Evolutionary conservation across 1,140 invertebrate genomes (phyloP).

Genomic region (Campoletis sonorensis): DNA sequence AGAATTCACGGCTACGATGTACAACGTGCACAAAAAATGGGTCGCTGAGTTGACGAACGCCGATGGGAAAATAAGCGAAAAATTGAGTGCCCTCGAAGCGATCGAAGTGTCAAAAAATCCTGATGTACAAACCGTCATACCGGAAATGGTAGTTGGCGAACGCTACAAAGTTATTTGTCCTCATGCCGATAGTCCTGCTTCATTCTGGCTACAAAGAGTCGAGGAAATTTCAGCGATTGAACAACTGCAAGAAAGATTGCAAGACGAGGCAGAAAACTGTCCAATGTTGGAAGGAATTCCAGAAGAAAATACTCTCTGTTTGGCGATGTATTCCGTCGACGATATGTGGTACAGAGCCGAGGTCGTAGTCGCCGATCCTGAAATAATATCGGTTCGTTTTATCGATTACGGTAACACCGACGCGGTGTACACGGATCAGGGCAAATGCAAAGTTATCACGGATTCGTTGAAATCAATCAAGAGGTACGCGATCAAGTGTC

Average conservation of each 20-base stretch:
- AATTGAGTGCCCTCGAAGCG: slow-evolving; percentile 51
- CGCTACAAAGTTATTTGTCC: slow-evolving; percentile 62
- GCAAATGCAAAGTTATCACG: slow-evolving; percentile 79
- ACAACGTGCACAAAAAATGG: slow-evolving; percentile 67
- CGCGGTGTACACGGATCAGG: slow-evolving; percentile 79
- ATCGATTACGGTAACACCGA: slow-evolving; percentile 91
- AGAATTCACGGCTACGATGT: slow-evolving; percentile 63
- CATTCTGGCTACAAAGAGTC: slow-evolving; percentile 67
- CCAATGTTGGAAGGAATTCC: slow-evolving; percentile 75
- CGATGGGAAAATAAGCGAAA: slow-evolving; percentile 66
- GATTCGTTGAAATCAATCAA: slow-evolving; percentile 75
- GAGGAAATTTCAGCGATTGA: slow-evolving; percentile 55
- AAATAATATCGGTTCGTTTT: slow-evolving; percentile 85
- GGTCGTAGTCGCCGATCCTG: slow-evolving; percentile 84
- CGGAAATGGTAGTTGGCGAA: slow-evolving; percentile 55
- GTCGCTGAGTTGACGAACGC: slow-evolving; percentile 62
- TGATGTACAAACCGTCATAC: slow-evolving; percentile 28
- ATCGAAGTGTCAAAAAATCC: slow-evolving; percentile 28
- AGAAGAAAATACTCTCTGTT: slow-evolving; percentile 82
- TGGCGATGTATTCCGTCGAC: slow-evolving; percentile 85
- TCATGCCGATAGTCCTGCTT: slow-evolving; percentile 65
- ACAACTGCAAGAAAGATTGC: slow-evolving; percentile 77
- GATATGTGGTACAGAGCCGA: slow-evolving; percentile 88
- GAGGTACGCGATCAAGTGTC: slow-evolving; percentile 80
- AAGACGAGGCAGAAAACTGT: slow-evolving; percentile 75